A percentile compares a stretch with the other conserved stretches of the same genome.
Conservation (phyloP, 2,113 vertebrate species). For the Ondatra zibethicus region DNA sequence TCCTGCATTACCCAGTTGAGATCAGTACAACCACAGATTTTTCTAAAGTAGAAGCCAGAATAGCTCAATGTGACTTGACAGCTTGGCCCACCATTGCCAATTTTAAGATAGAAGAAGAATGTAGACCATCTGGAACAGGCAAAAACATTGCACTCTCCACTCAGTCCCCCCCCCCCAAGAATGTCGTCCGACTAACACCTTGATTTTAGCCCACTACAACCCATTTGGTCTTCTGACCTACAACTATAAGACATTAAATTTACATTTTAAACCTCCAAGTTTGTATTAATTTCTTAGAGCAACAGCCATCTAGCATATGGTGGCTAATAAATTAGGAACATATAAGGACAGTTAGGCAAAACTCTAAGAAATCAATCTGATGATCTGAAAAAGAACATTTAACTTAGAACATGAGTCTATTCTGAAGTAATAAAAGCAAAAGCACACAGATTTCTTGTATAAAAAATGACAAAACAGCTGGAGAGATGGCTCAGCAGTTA, state of each 20-base stretch:
- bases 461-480: neutral
- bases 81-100: neutral
- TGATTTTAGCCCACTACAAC: neutral
- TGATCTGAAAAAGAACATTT: neutral
- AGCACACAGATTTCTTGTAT: neutral
- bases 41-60: neutral
- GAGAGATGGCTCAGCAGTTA: neutral
- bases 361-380: neutral
- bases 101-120: neutral
- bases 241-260: neutral
- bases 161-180: neutral
- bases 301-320: neutral
- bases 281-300: neutral
- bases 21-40: neutral
- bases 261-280: slow-evolving; percentile 1
- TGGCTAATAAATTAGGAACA: neutral
- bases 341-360: neutral
- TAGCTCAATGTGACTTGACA: neutral
- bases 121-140: neutral
- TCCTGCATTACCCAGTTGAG: neutral
- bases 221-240: neutral
- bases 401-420: slow-evolving; percentile 34
- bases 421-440: slow-evolving; percentile 38
- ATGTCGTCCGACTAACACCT: neutral
- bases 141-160: neutral